These are phyloP conservation scores for Saguinus imperator DNA, from an alignment of 2,113 vertebrate species.

Conservation along the genomic window DNA sequence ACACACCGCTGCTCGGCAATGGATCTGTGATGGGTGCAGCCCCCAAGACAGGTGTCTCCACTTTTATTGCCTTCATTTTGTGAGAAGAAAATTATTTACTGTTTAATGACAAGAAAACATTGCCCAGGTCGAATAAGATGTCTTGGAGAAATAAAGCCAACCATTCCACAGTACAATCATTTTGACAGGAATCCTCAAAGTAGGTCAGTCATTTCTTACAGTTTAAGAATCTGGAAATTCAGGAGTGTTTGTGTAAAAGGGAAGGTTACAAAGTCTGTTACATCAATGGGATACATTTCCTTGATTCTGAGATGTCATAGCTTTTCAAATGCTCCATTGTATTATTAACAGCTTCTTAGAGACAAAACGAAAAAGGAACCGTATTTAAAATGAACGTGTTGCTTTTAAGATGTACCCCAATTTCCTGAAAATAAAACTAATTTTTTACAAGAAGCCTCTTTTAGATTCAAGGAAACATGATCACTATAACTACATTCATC, in stretches of 20 bases:
- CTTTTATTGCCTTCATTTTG: not conserved
- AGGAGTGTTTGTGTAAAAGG: not conserved
- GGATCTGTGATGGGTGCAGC: not conserved
- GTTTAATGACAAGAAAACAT: not conserved
- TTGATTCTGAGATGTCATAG: not conserved
- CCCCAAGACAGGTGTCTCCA: not conserved
- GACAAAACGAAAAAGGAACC: not conserved
- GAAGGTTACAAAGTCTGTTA: not conserved
- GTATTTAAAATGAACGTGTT: not conserved
- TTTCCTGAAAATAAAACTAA: slow-evolving; percentile 37
- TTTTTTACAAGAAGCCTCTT: not conserved
- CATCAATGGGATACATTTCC: not conserved
- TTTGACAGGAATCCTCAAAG: slow-evolving; percentile 45
- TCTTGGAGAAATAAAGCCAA: slow-evolving; percentile 45
- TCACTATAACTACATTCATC: not conserved
- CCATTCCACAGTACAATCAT: not conserved
- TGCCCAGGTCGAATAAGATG: not conserved
- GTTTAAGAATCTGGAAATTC: slow-evolving; percentile 2
- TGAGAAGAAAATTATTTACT: not conserved
- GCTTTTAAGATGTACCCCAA: not conserved
- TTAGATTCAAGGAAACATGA: not conserved
- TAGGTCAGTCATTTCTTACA: slow-evolving; percentile 9
- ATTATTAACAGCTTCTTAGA: not conserved
- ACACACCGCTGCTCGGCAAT: not conserved
- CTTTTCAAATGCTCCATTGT: not conserved